Conservation (phyloP, 2,113 vertebrate genomes). For the Chaenocephalus aceratus region DNA sequence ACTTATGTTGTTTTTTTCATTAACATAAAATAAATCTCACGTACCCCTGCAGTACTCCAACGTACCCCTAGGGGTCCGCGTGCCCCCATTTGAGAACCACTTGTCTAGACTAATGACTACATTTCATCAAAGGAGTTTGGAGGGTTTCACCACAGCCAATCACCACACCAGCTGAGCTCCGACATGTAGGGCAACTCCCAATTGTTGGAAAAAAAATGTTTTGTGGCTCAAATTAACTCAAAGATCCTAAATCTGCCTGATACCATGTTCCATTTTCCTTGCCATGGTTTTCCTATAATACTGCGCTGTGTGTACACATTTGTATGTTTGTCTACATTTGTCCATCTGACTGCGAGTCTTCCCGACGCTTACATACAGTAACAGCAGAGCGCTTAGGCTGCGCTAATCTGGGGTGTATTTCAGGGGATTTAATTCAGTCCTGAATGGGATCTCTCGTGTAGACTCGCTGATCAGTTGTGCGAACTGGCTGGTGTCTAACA, state of each 20-base stretch:
- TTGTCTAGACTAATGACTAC: not conserved
- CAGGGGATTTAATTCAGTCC: constrained; percentile 69
- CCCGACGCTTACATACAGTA: constrained; percentile 33
- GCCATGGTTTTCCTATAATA: not conserved
- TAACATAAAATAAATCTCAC: no score
- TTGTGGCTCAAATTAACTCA: not conserved
- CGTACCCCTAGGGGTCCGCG: no score
- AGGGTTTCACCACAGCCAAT: not conserved
- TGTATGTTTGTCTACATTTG: constrained; percentile 39
- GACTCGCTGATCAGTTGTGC: constrained; percentile 46
- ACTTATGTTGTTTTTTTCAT: no score
- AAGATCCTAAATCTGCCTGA: constrained; percentile 13
- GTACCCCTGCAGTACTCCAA: no score
- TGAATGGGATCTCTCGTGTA: constrained; percentile 59
- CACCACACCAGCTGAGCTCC: constrained; percentile 8
- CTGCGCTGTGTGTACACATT: constrained; percentile 10
- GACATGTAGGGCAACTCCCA: not conserved
- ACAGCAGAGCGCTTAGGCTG: constrained; percentile 46
- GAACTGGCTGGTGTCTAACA: constrained; percentile 24
- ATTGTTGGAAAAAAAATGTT: not conserved
- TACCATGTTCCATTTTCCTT: constrained; percentile 1
- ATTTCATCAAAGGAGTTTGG: not conserved
- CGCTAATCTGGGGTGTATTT: constrained; percentile 70
- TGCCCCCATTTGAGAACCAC: no score
- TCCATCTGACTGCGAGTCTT: constrained; percentile 35